Evolutionary conservation across 1,140 invertebrate species (phyloP).

Genomic region (Drosophila neocordata): DNA sequence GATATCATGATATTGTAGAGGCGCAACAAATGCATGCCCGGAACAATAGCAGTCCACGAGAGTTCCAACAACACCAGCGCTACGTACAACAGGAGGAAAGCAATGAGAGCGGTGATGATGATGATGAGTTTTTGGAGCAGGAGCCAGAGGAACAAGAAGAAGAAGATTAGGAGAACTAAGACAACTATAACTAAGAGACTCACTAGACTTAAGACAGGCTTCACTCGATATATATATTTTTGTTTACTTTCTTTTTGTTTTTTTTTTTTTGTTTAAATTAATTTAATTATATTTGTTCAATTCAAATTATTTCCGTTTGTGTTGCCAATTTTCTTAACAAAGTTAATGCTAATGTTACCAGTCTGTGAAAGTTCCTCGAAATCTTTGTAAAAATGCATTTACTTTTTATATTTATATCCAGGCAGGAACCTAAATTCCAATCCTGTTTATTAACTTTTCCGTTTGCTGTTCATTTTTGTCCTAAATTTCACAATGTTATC

Average conservation of each 20-base stretch:
- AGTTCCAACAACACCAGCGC: background rate
- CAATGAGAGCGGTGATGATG: conserved; percentile 29
- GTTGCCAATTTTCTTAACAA: background rate
- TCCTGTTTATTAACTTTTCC: no score
- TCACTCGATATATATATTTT: background rate
- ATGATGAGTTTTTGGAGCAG: conserved; percentile 39
- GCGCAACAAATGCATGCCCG: background rate
- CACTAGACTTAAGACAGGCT: conserved; percentile 7
- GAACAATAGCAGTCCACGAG: background rate
- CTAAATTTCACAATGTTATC: no score
- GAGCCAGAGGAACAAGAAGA: conserved; percentile 17
- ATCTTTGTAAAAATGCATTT: background rate
- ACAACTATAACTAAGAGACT: conserved; percentile 21
- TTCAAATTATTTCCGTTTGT: background rate
- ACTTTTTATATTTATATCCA: background rate
- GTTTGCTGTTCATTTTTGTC: no score
- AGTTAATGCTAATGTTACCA: background rate
- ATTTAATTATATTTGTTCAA: background rate
- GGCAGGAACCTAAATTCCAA: background rate
- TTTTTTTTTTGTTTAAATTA: background rate
- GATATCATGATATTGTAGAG: background rate
- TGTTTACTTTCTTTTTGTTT: background rate
- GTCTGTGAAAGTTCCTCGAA: no score
- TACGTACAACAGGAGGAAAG: background rate
- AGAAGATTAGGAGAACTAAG: background rate